Base-by-base conservation (phyloP, 2,888 invertebrate genomes). In the Mythimna pallens region DNA sequence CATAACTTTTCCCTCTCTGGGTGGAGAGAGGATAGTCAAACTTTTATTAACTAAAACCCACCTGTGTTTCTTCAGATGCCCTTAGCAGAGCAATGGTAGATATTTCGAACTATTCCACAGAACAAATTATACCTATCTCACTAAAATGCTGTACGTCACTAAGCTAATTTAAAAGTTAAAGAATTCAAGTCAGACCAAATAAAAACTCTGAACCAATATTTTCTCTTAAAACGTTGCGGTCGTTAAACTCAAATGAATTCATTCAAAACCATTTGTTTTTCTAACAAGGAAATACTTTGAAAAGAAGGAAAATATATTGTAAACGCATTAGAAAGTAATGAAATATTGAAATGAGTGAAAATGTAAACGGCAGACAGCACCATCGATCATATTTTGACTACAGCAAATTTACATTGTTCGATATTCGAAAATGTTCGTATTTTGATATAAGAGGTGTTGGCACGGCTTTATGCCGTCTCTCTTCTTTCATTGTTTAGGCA, bases 201-300 rank as follows among this genome's bases (percentile, higher is more conserved):
- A 43, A 30, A 34, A 61, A 20, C 3, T 7, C 3, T 4, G 20
- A 43, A 64, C 36, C 5, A 58, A 76, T 17, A 34, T 36, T 70
- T 54, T 12, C 36, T 59, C 57, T 12, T 3, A 30, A 52, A 70
- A 63, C 25, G 55, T 40, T 62, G 50, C 36, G 65, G 57, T 73
- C 22, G 59, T 78, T 54, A 50, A 79, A 62, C 73, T 62, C 62
- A 57, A 59, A 63, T 50, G 25, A 62, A 57, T 25, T 36, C 57
- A 6, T 22, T 30, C 7, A 14, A 25, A 47, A 43, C 4, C n/a
- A 54, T 65, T 63, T 63, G 7, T 36, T 57, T 55, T 63, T 14
- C 5, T 17, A 62, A 54, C n/a, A n/a, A 12, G 1, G 52, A 73
- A 7, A 71, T 6, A 14, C 47, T 47, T 22, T 9, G 22, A 34